Evolutionary conservation across 2,888 invertebrate species (phyloP).

Genomic region (Metacarcinus magister): DNA sequence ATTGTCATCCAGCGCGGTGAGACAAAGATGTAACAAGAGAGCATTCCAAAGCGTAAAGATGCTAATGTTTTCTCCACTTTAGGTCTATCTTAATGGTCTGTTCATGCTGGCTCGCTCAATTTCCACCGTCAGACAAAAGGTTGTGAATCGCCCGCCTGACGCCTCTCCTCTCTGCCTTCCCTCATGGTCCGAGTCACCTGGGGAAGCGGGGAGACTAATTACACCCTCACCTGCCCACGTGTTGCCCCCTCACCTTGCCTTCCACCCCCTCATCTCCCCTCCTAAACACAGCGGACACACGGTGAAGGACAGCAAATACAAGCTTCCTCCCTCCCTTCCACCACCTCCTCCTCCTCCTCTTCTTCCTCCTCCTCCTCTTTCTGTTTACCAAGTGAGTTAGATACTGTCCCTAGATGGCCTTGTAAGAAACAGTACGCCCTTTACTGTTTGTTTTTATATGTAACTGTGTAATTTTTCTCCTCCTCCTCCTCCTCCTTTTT

Average conservation of each 20-base stretch:
- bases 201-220: not conserved
- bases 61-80: not conserved
- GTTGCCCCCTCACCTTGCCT: not conserved
- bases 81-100: not conserved
- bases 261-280: not conserved
- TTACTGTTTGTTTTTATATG: no score
- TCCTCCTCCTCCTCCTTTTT: not conserved
- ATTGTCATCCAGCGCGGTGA: not conserved
- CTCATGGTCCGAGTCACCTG: not conserved
- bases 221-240: slow-evolving; percentile 44
- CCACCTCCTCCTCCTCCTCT: not conserved
- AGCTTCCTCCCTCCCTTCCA: not conserved
- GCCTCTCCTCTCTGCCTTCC: not conserved
- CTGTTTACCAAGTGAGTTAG: not conserved
- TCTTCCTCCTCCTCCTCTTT: not conserved
- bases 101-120: not conserved
- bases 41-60: not conserved
- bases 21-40: not conserved
- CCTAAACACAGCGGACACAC: not conserved
- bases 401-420: no score
- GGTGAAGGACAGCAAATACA: not conserved
- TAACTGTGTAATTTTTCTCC: no score
- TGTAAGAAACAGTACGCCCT: no score
- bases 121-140: not conserved
- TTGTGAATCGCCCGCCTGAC: slow-evolving; percentile 30